Evolutionary conservation across 2,888 invertebrate species (phyloP).

Genomic region (Tineola bisselliella): DNA sequence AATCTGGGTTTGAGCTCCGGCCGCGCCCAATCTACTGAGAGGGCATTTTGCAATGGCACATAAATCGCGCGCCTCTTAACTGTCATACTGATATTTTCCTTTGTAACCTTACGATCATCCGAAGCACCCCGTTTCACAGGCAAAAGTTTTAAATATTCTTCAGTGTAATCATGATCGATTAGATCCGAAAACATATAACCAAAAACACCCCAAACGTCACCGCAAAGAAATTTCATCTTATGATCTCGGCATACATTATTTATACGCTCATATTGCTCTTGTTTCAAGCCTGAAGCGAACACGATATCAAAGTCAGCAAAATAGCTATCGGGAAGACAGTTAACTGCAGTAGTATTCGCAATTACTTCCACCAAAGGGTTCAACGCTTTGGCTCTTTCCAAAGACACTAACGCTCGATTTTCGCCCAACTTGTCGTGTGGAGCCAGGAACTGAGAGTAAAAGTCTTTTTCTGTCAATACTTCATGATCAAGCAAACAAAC

Average conservation of each 20-base stretch:
- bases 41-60: conserved; percentile 73
- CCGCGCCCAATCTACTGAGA: conserved; percentile 72
- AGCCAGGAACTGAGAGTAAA: conserved; percentile 85
- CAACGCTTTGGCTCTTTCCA: conserved; percentile 80
- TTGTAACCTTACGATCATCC: conserved; percentile 61
- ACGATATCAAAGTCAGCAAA: conserved; percentile 85
- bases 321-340: conserved; percentile 75
- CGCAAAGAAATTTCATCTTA: conserved; percentile 85
- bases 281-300: conserved; percentile 79
- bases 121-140: conserved; percentile 65
- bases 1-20: conserved; percentile 69
- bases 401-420: conserved; percentile 88
- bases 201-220: conserved; percentile 93
- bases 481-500: conserved; percentile 86
- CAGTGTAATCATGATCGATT: conserved; percentile 75
- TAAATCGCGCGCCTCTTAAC: conserved; percentile 73
- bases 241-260: conserved; percentile 79
- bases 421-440: conserved; percentile 76
- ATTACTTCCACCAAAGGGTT: conserved; percentile 93
- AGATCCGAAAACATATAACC: conserved; percentile 93
- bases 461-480: conserved; percentile 75
- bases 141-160: conserved; percentile 57
- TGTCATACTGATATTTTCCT: conserved; percentile 66
- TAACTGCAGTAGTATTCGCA: conserved; percentile 71
- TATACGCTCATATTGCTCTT: conserved; percentile 76